These are phyloP conservation scores for Apis florea DNA, from an alignment of 1,140 invertebrate species.

Conservation along the genomic window DNA sequence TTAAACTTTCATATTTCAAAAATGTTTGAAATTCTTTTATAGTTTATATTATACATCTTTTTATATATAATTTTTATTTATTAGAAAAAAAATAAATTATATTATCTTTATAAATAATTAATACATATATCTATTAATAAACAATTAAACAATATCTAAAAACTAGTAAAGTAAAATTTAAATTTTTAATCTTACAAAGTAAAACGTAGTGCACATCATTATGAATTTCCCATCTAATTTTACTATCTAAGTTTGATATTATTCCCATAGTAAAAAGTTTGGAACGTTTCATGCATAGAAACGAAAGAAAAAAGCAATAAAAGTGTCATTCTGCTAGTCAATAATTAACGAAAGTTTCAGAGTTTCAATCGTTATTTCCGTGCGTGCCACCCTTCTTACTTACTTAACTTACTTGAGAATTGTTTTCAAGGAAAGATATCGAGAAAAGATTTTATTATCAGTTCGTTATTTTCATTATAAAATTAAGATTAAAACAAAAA, in stretches of 20 bases:
- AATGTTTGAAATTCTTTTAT: too few relatives aligned
- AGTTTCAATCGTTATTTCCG: slow-evolving; percentile 37
- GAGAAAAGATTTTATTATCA: not conserved
- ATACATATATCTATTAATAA: not conserved
- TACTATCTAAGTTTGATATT: not conserved
- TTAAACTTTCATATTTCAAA: too few relatives aligned
- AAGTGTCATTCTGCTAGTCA: not conserved
- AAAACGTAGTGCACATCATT: not conserved
- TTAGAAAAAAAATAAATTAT: too few relatives aligned
- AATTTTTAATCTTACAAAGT: not conserved
- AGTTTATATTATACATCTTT: too few relatives aligned
- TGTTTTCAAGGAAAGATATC: not conserved
- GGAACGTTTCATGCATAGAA: slow-evolving; percentile 18
- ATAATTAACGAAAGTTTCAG: slow-evolving; percentile 45
- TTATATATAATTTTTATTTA: too few relatives aligned
- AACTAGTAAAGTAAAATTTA: not conserved
- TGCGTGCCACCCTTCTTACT: not conserved
- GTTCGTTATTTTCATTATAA: not conserved
- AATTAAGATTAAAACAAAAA: not conserved
- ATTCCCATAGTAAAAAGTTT: slow-evolving; percentile 9
- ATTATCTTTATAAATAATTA: too few relatives aligned
- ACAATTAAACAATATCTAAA: too few relatives aligned
- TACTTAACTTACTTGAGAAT: slow-evolving; percentile 9
- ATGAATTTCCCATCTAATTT: not conserved
- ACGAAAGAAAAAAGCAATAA: slow-evolving; percentile 19